Evolutionary conservation across 2,113 vertebrate species (phyloP).

Genomic region (Halcyon malimbica): DNA sequence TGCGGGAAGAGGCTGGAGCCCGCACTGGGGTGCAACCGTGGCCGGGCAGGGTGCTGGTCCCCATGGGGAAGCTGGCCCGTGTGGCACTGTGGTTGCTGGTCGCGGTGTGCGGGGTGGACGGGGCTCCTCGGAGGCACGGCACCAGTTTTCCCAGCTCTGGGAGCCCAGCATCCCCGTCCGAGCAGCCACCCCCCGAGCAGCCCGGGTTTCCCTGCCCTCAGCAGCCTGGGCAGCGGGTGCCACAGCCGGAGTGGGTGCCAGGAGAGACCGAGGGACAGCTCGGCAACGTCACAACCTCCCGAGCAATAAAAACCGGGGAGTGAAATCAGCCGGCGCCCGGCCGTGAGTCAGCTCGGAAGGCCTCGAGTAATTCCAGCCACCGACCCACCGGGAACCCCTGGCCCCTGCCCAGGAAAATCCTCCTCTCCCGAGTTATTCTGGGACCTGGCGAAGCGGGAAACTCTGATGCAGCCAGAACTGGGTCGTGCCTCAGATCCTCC

Average conservation of each 20-base stretch:
- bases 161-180: fast-evolving
- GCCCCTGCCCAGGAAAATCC: neutral
- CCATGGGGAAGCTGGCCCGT: fast-evolving
- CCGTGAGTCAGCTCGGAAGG: neutral
- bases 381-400: neutral
- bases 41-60: neutral
- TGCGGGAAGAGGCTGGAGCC: neutral
- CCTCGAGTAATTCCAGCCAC: neutral
- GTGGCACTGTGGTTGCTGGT: neutral
- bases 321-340: neutral
- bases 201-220: fast-evolving
- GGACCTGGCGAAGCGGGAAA: neutral
- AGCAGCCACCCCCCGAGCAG: neutral
- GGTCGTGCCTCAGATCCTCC: neutral
- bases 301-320: neutral
- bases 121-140: fast-evolving
- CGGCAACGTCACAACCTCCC: neutral
- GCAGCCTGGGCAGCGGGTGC: neutral
- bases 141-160: neutral
- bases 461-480: neutral
- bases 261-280: neutral
- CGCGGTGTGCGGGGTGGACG: fast-evolving
- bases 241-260: neutral
- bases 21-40: fast-evolving
- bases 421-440: neutral